Base-by-base conservation (phyloP, 2,888 invertebrate species). In the Nineta flava region DNA sequence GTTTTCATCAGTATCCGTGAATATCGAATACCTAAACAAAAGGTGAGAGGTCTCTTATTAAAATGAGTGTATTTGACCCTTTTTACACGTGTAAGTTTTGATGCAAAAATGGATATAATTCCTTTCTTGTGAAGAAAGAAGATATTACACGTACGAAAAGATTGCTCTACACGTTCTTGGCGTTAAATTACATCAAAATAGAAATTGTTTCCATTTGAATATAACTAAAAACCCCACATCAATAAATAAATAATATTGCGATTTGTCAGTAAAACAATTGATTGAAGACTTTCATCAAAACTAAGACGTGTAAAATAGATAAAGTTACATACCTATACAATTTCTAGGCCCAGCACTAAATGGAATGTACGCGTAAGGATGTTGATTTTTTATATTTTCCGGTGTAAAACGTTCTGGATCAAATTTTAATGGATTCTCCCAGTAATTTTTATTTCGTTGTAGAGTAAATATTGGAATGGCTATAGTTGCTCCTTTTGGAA, bases 321-420 rank as follows among this genome's bases (percentile, higher is more conserved):
- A 41, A 41, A 41, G n/a, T 5, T 31, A 10, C 12, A 19, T 42
- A 21, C 40, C 42, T n/a, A 48, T 41, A 9, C 64, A 63, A 31
- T 58, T 57, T 50, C 64, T 55, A 7, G 59, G 57, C n/a, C 63
- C 63, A 12, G 60, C 59, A 57, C 63, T 64, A 44, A 63, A 64
- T 1, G 64, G 63, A 19, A 63, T 13, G 55, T 57, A 64, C 4
- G 60, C 55, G 47, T 60, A 64, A 21, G 56, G 52, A 51, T 59
- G 58, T 26, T 63, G 55, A 31, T 56, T 56, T 13, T 50, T 47
- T 5, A 56, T 58, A 6, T 45, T 50, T 52, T 62, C 62, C 2
- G 61, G 61, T 12, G 59, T 47, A 55, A 64, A 64, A 56, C 63
- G 62, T 42, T 63, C 62, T 2, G 64, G 64, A 54, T 63, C 55